Evolutionary conservation across 1,140 invertebrate species (phyloP).

Genomic region (Drosophila sp.): DNA sequence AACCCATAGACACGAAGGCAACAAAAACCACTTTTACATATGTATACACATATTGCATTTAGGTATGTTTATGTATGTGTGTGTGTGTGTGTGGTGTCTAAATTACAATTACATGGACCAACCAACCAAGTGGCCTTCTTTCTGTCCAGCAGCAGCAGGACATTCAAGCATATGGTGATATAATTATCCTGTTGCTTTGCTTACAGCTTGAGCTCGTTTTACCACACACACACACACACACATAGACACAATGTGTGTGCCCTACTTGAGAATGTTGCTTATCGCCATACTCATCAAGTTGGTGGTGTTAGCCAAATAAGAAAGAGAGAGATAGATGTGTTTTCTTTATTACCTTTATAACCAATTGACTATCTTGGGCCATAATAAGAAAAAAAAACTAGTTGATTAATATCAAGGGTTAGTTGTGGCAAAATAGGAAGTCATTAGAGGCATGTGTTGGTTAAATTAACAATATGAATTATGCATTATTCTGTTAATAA

Average conservation of each 20-base stretch:
- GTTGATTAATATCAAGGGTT: constrained; percentile 52
- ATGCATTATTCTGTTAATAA: constrained; percentile 2
- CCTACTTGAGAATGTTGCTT: constrained; percentile 53
- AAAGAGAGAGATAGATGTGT: background rate
- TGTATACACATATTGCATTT: constrained; percentile 14
- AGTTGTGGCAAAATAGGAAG: background rate
- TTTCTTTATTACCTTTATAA: constrained; percentile 8
- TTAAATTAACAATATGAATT: constrained; percentile 6
- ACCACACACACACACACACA: constrained; percentile 28
- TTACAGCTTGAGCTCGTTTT: constrained; percentile 54
- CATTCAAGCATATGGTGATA: constrained; percentile 70
- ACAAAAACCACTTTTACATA: background rate
- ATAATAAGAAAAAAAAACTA: constrained; percentile 13
- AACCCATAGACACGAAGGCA: constrained; percentile 5
- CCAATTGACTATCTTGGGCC: background rate
- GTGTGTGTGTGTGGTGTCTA: constrained; percentile 51
- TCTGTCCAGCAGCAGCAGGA: constrained; percentile 39
- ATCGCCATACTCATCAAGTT: constrained; percentile 59
- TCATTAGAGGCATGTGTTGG: constrained; percentile 3
- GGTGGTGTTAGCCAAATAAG: constrained; percentile 32
- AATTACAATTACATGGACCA: constrained; percentile 70
- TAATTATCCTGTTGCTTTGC: constrained; percentile 74
- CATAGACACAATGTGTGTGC: constrained; percentile 14
- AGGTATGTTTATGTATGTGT: constrained; percentile 16
- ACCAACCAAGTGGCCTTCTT: constrained; percentile 46